Evolutionary conservation across 2,888 invertebrate species (phyloP), one percentile per base, ranked within the genome.

Genomic region (Drosophila pseudotalamancana): DNA sequence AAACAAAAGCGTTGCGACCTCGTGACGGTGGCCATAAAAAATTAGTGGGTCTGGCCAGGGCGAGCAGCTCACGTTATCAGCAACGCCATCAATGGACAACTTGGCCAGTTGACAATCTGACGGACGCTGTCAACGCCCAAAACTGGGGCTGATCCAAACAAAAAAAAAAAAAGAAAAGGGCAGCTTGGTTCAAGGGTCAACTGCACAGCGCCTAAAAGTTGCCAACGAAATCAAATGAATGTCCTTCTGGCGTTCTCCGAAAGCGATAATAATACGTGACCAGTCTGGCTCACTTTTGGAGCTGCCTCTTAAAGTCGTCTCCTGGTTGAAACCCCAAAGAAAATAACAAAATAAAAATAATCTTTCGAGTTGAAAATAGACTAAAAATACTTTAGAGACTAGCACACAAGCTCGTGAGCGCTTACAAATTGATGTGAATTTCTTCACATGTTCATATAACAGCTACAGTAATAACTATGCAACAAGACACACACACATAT

Each of bases 211-310:
- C 81, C 81, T 85, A 85, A 64, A 69, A 69, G 61, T 72, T 85
- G 85, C 67, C 74, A 79, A 60, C 85, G 63, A 82, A 81, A 81
- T 81, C 82, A 84, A 83, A 69, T 80, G 74, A 75, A 71, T 67
- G 71, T 48, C 49, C 46, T 63, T 18, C 75, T 76, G 82, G 68
- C 63, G 67, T 64, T 40, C 42, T 73, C 74, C 71, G 55, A 53
- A 72, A 63, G 63, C 87, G 63, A 87, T 87, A 84, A 84, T 77
- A 81, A 75, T 81, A 84, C 87, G 84, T 84, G 84, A 87, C 84
- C 75, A 61, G 78, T 81, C 77, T 77, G 70, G 27, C 16, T 27
- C 27, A 9, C 25, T 14, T 12, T 25, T 18, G 4, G 19, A 23
- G 27, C 16, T 37, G 40, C 14, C 21, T 40, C 49, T 74, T 73